Conservation (phyloP, 2,888 invertebrate species). For the Heteropelma amictum region DNA sequence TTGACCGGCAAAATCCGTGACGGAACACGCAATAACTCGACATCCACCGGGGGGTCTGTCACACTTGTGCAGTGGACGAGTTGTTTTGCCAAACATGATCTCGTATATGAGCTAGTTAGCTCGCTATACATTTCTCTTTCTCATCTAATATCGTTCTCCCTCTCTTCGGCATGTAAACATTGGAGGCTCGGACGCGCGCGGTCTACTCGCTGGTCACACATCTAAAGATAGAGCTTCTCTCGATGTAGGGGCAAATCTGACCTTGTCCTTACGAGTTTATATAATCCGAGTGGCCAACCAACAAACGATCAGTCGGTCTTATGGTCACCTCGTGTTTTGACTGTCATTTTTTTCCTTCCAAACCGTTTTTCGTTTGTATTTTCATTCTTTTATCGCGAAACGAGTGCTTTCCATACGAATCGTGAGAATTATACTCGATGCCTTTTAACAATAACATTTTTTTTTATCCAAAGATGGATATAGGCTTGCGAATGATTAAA, state of each 20-base stretch:
- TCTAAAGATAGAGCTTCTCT: constrained; percentile 71
- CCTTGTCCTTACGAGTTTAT: constrained; percentile 74
- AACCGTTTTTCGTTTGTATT: background rate
- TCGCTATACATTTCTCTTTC: constrained; percentile 21
- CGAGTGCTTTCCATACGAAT: too few species aligned
- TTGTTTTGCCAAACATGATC: constrained; percentile 59
- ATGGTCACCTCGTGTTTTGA: constrained; percentile 52
- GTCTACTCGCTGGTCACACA: constrained; percentile 47
- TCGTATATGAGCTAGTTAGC: constrained; percentile 14
- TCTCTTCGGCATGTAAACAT: background rate
- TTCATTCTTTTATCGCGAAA: background rate
- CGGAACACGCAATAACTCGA: background rate
- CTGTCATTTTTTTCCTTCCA: constrained; percentile 6
- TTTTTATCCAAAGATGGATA: too few species aligned
- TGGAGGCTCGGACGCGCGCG: constrained; percentile 9
- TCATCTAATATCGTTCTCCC: background rate
- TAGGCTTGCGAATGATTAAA: too few species aligned
- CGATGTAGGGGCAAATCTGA: constrained; percentile 65
- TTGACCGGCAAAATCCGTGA: too few species aligned
- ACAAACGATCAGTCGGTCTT: constrained; percentile 59
- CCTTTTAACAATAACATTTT: too few species aligned
- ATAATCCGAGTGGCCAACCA: constrained; percentile 68
- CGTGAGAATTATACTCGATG: too few species aligned
- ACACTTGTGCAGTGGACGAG: constrained; percentile 39
- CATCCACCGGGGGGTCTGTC: background rate